Conservation (phyloP, 2,888 invertebrate genomes). For the Clanis bilineata region DNA sequence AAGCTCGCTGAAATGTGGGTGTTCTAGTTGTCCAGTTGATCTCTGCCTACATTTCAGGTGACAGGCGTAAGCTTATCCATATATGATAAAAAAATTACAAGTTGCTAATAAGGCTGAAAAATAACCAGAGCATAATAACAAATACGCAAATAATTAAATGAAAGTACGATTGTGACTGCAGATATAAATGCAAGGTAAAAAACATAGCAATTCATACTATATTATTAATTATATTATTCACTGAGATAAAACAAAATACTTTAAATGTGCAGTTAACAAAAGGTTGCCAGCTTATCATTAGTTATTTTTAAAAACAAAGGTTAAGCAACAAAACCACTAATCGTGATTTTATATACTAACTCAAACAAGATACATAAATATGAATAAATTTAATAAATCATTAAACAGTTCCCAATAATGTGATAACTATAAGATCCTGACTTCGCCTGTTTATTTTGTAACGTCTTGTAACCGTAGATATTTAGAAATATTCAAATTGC, state of each 20-base stretch:
- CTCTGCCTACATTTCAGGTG: too few relatives aligned
- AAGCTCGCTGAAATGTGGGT: too few relatives aligned
- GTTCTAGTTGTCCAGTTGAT: too few relatives aligned
- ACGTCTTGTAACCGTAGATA: not conserved
- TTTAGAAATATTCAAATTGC: not conserved
- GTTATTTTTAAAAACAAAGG: not conserved
- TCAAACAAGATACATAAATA: too few relatives aligned
- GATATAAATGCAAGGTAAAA: not conserved
- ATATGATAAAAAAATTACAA: not conserved
- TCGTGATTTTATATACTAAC: not conserved
- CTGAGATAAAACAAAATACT: not conserved
- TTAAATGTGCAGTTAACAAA: not conserved
- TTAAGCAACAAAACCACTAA: not conserved
- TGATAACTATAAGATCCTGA: not conserved
- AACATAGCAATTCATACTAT: not conserved
- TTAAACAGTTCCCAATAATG: not conserved
- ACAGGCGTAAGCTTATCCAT: too few relatives aligned
- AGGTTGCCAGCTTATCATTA: not conserved
- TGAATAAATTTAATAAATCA: not conserved
- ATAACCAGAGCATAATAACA: not conserved
- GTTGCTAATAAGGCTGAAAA: not conserved
- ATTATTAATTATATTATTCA: not conserved
- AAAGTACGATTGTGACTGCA: not conserved
- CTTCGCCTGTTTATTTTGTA: not conserved
- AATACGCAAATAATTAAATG: not conserved